These are phyloP conservation scores for Diacarnus erythraeanus DNA, from an alignment of 37 sponge, comb jelly and placozoan genomes.

Conservation along the genomic window DNA sequence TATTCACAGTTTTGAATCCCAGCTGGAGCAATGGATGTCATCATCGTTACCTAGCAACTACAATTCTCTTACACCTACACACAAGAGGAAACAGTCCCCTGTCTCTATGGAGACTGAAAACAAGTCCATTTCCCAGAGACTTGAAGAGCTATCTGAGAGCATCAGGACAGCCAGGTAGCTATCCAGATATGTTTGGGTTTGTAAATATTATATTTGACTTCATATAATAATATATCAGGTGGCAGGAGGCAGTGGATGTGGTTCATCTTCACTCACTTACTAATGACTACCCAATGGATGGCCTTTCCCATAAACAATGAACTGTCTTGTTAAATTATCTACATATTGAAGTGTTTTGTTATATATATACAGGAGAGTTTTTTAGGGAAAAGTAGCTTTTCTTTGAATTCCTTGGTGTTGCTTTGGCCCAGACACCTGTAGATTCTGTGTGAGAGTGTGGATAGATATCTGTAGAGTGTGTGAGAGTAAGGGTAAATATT, in stretches of 20 bases:
- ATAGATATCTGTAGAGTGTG: too few species aligned
- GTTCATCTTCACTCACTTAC: neutral
- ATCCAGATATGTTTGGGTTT: neutral
- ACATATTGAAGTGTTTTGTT: too few species aligned
- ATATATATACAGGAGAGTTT: too few species aligned
- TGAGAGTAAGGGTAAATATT: too few species aligned
- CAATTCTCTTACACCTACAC: too few species aligned
- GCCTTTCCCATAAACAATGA: neutral
- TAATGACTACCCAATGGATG: neutral
- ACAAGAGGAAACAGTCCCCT: neutral
- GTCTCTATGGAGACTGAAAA: neutral
- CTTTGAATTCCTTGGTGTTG: too few species aligned
- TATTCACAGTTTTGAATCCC: slow-evolving; percentile 29
- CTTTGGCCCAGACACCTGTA: too few species aligned
- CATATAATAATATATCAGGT: neutral
- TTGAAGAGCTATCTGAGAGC: neutral
- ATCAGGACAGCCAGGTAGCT: slow-evolving; percentile 17
- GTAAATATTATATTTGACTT: neutral
- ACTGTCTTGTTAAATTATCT: neutral
- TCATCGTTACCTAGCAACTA: neutral
- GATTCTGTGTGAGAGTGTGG: too few species aligned
- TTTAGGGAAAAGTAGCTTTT: too few species aligned
- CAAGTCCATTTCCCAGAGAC: neutral
- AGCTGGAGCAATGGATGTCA: slow-evolving; percentile 21
- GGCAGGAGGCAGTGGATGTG: neutral